Evolutionary conservation across 1,140 invertebrate species (phyloP).

Genomic region (Rhagoletis pomonella): DNA sequence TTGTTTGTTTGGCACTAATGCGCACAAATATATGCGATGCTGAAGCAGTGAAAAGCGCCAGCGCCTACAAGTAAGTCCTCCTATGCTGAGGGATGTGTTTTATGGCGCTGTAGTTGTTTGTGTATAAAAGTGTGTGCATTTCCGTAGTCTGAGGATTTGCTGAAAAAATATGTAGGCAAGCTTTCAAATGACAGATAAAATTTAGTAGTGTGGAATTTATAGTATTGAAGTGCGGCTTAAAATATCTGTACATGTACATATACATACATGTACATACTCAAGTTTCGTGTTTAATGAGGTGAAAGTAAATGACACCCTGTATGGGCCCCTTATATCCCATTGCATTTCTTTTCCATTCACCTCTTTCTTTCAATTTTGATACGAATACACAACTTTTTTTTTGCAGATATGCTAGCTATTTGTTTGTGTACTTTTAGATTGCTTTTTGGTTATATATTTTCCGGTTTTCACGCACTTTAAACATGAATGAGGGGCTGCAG

Average conservation of each 20-base stretch:
- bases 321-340: background rate
- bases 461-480: background rate
- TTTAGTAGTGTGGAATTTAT: conserved; percentile 52
- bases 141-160: background rate
- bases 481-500: background rate
- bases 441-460: background rate
- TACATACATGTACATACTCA: background rate
- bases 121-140: background rate
- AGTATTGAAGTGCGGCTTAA: conserved; percentile 42
- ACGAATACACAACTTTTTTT: no score
- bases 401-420: background rate
- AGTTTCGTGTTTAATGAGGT: conserved; percentile 52
- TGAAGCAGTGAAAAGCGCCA: background rate
- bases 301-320: conserved; percentile 41
- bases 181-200: conserved; percentile 9
- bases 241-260: background rate
- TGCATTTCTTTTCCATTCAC: background rate
- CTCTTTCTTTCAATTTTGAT: background rate
- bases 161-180: background rate
- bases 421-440: background rate
- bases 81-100: background rate
- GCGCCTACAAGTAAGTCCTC: background rate
- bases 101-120: background rate
- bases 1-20: background rate
- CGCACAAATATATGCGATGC: background rate